These are phyloP conservation scores for Aporophyla lueneburgensis DNA, from an alignment of 2,888 invertebrate genomes.

Conservation along the genomic window DNA sequence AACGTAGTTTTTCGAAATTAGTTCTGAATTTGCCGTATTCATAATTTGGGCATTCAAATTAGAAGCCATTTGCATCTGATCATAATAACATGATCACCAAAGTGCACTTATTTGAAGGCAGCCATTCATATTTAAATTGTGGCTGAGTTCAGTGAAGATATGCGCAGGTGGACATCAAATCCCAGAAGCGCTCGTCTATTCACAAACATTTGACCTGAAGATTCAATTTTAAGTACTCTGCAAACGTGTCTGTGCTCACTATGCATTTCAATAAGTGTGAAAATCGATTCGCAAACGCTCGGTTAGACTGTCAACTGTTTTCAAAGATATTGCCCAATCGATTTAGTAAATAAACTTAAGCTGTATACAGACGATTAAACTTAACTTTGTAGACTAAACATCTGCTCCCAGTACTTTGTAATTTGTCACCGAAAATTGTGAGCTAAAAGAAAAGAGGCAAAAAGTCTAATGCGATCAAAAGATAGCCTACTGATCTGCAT, in stretches of 20 bases:
- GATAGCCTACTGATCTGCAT: constrained; percentile 37
- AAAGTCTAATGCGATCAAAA: constrained; percentile 31
- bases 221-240: constrained; percentile 62
- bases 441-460: constrained; percentile 22
- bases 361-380: constrained; percentile 9
- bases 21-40: neutral
- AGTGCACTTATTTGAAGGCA: constrained; percentile 15
- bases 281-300: constrained; percentile 37
- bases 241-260: constrained; percentile 46
- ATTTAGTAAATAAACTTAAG: constrained; percentile 20
- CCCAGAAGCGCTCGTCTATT: constrained; percentile 32
- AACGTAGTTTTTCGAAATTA: neutral
- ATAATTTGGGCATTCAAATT: neutral
- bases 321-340: constrained; percentile 15
- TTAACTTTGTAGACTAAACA: constrained; percentile 38
- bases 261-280: constrained; percentile 58
- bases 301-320: constrained; percentile 23
- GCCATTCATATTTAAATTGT: constrained; percentile 28
- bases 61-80: neutral
- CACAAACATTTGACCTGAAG: constrained; percentile 50
- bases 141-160: constrained; percentile 28
- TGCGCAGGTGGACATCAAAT: constrained; percentile 22
- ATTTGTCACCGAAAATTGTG: constrained; percentile 20
- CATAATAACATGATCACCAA: neutral
- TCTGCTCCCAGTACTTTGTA: constrained; percentile 29